Conservation (phyloP, 2,113 vertebrate species). For the Indicator maculatus region DNA sequence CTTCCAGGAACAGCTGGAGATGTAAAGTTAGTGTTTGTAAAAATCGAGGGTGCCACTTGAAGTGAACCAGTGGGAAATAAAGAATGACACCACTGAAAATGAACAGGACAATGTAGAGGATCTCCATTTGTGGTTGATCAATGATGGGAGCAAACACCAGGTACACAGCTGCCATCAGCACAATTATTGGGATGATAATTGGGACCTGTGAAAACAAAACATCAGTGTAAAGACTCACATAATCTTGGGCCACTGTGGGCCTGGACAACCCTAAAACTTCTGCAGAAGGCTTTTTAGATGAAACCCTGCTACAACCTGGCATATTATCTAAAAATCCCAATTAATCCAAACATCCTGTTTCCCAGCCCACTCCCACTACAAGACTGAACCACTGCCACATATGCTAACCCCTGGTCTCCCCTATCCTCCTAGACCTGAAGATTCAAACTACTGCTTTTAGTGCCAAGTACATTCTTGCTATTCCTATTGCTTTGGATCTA, state of each 20-base stretch:
- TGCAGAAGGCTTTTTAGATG: background rate
- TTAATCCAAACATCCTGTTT: background rate
- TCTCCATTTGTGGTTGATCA: conserved; percentile 81
- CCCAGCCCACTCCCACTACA: background rate
- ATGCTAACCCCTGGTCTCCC: background rate
- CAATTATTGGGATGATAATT: conserved; percentile 81
- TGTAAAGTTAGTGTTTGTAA: conserved; percentile 79
- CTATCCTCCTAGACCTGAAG: background rate
- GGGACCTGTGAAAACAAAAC: conserved; percentile 79
- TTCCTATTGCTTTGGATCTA: background rate
- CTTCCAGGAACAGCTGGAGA: conserved; percentile 88
- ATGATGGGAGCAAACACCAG: conserved; percentile 87
- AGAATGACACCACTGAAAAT: conserved; percentile 82
- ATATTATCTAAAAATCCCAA: background rate
- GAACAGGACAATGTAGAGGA: conserved; percentile 84
- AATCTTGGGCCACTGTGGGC: background rate
- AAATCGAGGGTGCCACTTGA: conserved; percentile 76
- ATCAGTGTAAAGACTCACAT: background rate
- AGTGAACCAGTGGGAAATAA: conserved; percentile 86
- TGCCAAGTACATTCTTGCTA: background rate
- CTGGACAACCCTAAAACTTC: background rate
- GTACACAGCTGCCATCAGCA: conserved; percentile 81
- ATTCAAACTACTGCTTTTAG: background rate
- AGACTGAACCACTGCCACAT: background rate
- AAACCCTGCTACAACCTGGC: background rate